Percentiles rank a stretch among this genome's conserved stretches.
Conservation (phyloP, 2,113 vertebrate genomes). For the Platichthys stellatus region DNA sequence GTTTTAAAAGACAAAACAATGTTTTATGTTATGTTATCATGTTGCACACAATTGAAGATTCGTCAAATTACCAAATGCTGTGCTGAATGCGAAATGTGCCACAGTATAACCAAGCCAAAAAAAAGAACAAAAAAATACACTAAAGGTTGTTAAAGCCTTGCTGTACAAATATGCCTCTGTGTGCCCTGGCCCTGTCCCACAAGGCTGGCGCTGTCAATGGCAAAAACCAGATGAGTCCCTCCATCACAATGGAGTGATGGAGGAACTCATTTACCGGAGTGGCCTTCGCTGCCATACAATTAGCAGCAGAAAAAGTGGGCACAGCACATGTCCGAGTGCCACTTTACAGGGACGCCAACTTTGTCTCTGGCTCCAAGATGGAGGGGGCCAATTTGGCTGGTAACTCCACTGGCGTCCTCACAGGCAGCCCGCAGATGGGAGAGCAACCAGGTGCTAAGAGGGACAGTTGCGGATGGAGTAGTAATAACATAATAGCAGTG, state of each 20-base stretch:
- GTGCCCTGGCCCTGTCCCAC: slow-evolving; percentile 6
- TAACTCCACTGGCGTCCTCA: slow-evolving; percentile 41
- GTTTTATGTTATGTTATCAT: slow-evolving; percentile 28
- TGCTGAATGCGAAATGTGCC: slow-evolving; percentile 3
- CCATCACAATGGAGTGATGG: slow-evolving; percentile 37
- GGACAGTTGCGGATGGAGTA: slow-evolving; percentile 39
- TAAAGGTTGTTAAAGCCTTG: neutral
- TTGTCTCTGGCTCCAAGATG: slow-evolving; percentile 42
- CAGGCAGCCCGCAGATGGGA: slow-evolving; percentile 56
- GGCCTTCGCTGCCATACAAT: slow-evolving; percentile 47
- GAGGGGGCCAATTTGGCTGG: slow-evolving; percentile 53
- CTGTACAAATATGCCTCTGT: too few relatives aligned
- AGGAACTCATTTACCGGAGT: slow-evolving; percentile 29
- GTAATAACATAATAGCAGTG: slow-evolving; percentile 26
- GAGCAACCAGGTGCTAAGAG: slow-evolving; percentile 51
- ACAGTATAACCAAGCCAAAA: neutral
- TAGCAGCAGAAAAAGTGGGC: slow-evolving; percentile 46
- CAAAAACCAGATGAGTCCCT: slow-evolving; percentile 5
- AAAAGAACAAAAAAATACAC: neutral
- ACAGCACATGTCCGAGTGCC: slow-evolving; percentile 50
- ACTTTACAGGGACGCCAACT: slow-evolving; percentile 53
- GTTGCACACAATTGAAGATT: slow-evolving; percentile 13
- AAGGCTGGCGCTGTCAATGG: slow-evolving; percentile 22
- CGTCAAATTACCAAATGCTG: slow-evolving; percentile 15
- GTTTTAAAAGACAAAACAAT: slow-evolving; percentile 11